Conservation (phyloP, 2,113 vertebrate genomes). For the Pluvianellus socialis region DNA sequence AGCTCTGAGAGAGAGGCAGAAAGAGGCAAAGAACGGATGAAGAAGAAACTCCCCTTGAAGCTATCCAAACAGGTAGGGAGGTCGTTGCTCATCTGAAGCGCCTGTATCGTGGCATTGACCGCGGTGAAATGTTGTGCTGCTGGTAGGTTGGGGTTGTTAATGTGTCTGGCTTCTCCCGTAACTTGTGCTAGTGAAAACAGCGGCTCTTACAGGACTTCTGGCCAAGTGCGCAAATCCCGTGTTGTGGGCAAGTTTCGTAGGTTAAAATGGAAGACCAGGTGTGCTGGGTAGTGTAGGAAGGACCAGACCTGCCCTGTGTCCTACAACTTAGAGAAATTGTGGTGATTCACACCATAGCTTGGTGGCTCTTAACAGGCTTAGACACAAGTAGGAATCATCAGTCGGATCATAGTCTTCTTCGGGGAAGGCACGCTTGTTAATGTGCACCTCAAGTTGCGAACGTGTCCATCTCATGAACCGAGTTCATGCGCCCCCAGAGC, state of each 20-base stretch:
- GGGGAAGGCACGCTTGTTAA: not conserved
- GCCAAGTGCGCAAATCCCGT: not conserved
- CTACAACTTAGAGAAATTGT: not conserved
- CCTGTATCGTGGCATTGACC: rapidly evolving
- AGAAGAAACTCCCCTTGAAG: slow-evolving; percentile 91
- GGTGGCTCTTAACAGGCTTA: not conserved
- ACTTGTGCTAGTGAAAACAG: not conserved
- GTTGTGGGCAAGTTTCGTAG: not conserved
- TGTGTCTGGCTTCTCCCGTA: not conserved
- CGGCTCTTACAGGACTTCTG: not conserved
- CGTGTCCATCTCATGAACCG: rapidly evolving
- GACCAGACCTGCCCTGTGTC: not conserved
- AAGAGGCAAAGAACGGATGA: slow-evolving; percentile 84
- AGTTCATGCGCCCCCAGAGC: not conserved
- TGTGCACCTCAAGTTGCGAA: not conserved
- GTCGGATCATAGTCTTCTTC: not conserved
- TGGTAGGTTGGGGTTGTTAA: not conserved
- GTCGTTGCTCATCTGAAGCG: not conserved
- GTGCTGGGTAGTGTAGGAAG: not conserved
- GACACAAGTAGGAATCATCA: not conserved
- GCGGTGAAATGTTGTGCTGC: not conserved
- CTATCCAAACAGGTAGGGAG: slow-evolving; percentile 88
- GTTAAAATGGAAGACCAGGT: not conserved
- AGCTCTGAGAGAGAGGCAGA: slow-evolving; percentile 84
- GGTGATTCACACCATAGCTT: rapidly evolving